Base-by-base conservation (phyloP, 2,797 vertebrate species). In the Tragelaphus eurycerus region DNA sequence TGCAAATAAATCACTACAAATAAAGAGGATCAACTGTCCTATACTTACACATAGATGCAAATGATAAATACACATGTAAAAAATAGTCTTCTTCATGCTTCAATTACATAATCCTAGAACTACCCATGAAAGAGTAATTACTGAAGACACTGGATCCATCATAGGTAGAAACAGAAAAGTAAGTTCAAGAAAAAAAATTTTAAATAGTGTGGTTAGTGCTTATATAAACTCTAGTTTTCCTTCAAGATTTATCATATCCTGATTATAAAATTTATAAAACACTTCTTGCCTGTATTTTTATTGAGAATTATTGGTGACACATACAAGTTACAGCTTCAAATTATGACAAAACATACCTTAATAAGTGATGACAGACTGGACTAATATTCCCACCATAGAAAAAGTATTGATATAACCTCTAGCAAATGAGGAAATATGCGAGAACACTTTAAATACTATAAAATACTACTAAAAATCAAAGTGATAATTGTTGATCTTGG, bases 391-490 rank as follows among this genome's bases (percentile, higher is more conserved):
- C 17, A 84, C 50, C 64, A 84, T 10, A 78, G 23, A 29, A 43
- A 90, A 95, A 84, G 79, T n/a, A 62, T 3, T 31, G 27, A 31
- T 43, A 79, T 85, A 87, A 60, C 9, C 29, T 76, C 50, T 46
- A 93, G 55, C 16, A 87, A 91, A 76, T 92, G 27, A 94, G 48
- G 88, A 97, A 96, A 92, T 59, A 57, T 3, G 34, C 7, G 5
- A 95, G 50, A 93, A 92, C 78, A 60, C 55, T 93, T 27, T 52
- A 29, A 91, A 62, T 85, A 89, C 43, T 92, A 16, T 38, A 93
- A 67, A 97, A 38, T 54, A 52, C 78, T 76, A 92, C 19, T n/a
- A 74, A 89, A 96, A 86, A 82, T 85, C 34, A 86, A 89, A 52
- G 15, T 86, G 25, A 85, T 89, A 71, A 48, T 50, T 48, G 91